phyloP scores from a whole-genome alignment of 1,140 invertebrate genomes.

The Rhynchophorus ferrugineus region DNA sequence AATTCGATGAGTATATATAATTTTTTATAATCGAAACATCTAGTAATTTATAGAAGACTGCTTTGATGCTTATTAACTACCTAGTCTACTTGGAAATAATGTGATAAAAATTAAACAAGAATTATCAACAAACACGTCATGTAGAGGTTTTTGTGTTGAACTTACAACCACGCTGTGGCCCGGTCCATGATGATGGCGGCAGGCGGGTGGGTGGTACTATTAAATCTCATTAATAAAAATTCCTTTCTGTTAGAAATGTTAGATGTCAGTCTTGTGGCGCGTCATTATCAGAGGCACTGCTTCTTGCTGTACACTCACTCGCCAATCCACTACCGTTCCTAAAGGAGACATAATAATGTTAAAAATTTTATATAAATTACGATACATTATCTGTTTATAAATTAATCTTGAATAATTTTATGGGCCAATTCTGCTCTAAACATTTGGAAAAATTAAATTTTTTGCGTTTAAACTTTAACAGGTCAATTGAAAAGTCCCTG shows the following conservation, averaged over 20 bases:
- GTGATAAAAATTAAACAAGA: constrained; percentile 27
- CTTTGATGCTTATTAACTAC: constrained; percentile 35
- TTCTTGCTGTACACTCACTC: constrained; percentile 25
- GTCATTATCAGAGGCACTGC: constrained; percentile 38
- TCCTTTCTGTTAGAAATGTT: constrained; percentile 34
- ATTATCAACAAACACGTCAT: constrained; percentile 41
- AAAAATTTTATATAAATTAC: too few species aligned
- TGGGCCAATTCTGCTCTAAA: too few species aligned
- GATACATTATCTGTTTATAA: too few species aligned
- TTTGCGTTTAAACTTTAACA: too few species aligned
- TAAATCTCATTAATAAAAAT: constrained; percentile 30
- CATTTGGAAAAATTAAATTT: too few species aligned
- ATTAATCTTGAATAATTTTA: too few species aligned
- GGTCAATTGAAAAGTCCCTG: too few species aligned
- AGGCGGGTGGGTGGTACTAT: background rate
- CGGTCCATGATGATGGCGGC: background rate
- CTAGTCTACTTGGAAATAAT: constrained; percentile 25
- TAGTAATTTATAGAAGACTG: constrained; percentile 34
- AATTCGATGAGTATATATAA: constrained; percentile 25
- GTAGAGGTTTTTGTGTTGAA: constrained; percentile 27
- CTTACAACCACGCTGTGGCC: constrained; percentile 32
- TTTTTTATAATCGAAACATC: constrained; percentile 36
- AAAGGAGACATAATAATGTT: background rate
- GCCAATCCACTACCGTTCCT: constrained; percentile 16
- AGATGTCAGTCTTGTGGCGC: constrained; percentile 40